Percentiles rank a stretch among this genome's conserved stretches.
Conservation (phyloP, 2,888 invertebrate genomes). For the Epistrophe grossulariae region DNA sequence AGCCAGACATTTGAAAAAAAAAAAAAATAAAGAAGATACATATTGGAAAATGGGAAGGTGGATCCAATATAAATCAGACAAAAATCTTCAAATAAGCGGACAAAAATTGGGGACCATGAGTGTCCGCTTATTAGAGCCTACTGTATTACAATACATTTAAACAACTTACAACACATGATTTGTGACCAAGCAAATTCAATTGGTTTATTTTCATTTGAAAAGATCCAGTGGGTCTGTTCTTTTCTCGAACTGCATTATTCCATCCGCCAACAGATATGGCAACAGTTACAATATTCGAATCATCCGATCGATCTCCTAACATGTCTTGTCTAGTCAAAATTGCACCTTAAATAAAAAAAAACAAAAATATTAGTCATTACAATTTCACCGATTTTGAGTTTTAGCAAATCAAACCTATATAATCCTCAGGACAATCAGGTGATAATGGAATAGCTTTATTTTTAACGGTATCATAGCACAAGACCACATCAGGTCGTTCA, state of each 20-base stretch:
- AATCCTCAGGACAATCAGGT: conserved; percentile 84
- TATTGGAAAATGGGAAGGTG: too few species aligned
- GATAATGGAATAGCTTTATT: conserved; percentile 84
- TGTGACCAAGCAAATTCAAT: conserved; percentile 86
- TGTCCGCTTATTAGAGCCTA: too few species aligned
- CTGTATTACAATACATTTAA: not conserved
- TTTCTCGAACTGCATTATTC: conserved; percentile 86
- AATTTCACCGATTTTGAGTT: conserved; percentile 1
- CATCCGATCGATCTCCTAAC: conserved; percentile 76
- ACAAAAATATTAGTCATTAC: conserved; percentile 1
- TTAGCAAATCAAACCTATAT: conserved; percentile 83
- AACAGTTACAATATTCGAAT: conserved; percentile 84
- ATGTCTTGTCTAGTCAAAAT: conserved; percentile 80
- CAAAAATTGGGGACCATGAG: too few species aligned
- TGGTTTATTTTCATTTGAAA: conserved; percentile 87
- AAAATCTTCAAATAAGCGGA: too few species aligned
- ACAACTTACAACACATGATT: conserved; percentile 85
- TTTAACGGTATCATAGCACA: conserved; percentile 86
- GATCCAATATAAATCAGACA: too few species aligned
- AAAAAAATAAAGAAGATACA: too few species aligned
- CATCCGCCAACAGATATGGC: conserved; percentile 86
- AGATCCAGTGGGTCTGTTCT: conserved; percentile 85
- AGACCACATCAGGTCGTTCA: conserved; percentile 87
- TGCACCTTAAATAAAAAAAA: conserved; percentile 61
- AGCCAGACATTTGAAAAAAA: too few species aligned